Evolutionary conservation across 2,888 invertebrate genomes (phyloP).

Genomic region (Alcis repandata): DNA sequence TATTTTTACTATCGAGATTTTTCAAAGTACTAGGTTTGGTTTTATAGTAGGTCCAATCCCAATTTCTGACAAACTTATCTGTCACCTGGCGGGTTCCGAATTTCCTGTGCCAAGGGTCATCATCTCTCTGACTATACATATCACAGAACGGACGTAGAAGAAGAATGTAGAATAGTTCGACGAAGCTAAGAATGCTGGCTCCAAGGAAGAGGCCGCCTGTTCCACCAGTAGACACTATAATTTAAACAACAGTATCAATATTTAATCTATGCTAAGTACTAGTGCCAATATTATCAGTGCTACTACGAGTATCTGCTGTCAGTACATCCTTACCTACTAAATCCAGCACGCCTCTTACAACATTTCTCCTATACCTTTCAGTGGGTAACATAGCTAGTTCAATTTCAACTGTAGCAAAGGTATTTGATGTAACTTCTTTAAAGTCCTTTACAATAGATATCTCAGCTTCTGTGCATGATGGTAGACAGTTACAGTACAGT

Average conservation of each 20-base stretch:
- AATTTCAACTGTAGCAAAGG: conserved; percentile 85
- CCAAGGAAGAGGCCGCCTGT: conserved; percentile 89
- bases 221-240: conserved; percentile 88
- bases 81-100: conserved; percentile 69
- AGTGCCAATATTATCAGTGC: not conserved
- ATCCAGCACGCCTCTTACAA: conserved; percentile 90
- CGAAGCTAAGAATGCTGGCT: conserved; percentile 89
- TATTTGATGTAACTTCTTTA: conserved; percentile 62
- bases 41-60: conserved; percentile 73
- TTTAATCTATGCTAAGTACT: not conserved
- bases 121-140: conserved; percentile 75
- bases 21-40: conserved; percentile 27
- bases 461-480: conserved; percentile 91
- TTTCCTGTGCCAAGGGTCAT: conserved; percentile 77
- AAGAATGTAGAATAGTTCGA: conserved; percentile 88
- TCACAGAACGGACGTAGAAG: conserved; percentile 79
- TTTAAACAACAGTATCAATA: conserved; percentile 8
- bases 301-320: not conserved
- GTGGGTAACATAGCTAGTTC: conserved; percentile 89
- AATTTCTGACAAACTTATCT: conserved; percentile 68
- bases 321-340: conserved; percentile 88
- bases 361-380: conserved; percentile 90
- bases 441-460: conserved; percentile 88
- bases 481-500: conserved; percentile 89
- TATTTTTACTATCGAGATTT: conserved; percentile 16